Conservation (phyloP, 1,140 invertebrate species). For the Caenorhabditis latens region DNA sequence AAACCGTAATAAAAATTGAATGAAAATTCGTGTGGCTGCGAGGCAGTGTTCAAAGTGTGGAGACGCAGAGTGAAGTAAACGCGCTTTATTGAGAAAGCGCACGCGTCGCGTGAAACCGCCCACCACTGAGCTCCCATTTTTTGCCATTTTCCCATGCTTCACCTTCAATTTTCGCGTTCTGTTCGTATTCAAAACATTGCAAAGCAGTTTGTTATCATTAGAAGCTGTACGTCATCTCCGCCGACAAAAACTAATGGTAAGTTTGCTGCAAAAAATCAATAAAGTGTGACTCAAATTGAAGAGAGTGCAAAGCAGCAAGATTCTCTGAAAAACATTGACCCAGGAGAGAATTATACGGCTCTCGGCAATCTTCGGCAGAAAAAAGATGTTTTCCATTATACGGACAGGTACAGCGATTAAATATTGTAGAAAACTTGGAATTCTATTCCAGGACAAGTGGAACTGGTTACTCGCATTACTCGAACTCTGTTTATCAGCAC, state of each 20-base stretch:
- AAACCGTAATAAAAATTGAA: neutral
- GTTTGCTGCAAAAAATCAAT: neutral
- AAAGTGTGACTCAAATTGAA: neutral
- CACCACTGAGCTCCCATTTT: conserved; percentile 15
- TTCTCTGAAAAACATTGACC: conserved; percentile 30
- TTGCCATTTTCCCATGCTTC: neutral
- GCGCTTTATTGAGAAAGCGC: neutral
- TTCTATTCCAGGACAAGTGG: conserved; percentile 60
- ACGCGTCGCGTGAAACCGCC: conserved; percentile 46
- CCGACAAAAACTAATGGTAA: neutral
- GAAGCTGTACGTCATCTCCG: neutral
- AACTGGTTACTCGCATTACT: conserved; percentile 71
- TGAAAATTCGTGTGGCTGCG: neutral
- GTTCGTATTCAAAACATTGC: neutral
- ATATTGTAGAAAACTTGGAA: neutral
- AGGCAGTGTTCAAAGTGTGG: neutral
- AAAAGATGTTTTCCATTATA: conserved; percentile 66
- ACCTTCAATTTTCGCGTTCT: neutral
- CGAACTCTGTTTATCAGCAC: conserved; percentile 61
- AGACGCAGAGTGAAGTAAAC: conserved; percentile 17
- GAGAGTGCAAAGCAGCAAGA: neutral
- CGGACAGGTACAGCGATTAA: conserved; percentile 56
- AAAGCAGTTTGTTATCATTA: neutral
- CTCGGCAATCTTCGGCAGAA: conserved; percentile 66
- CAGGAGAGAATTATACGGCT: conserved; percentile 63